Conservation (phyloP, 1,140 invertebrate genomes). For the Diachasma alloeum region DNA sequence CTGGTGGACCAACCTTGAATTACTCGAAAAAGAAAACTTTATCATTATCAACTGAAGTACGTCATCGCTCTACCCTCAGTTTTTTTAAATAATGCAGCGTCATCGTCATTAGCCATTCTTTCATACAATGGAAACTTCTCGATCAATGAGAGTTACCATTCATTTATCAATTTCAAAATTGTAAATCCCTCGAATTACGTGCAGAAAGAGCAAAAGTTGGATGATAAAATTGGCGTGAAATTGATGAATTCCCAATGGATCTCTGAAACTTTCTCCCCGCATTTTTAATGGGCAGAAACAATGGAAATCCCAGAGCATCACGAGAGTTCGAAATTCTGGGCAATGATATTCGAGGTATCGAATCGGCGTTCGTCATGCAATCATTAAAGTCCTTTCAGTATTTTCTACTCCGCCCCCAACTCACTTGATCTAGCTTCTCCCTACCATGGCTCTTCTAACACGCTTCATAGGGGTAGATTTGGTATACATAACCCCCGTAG, state of each 20-base stretch:
- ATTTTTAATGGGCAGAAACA: not conserved
- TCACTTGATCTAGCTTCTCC: not conserved
- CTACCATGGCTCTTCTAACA: slow-evolving; percentile 1
- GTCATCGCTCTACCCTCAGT: no score
- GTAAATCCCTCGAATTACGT: no score
- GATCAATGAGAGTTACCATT: no score
- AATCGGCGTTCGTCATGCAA: slow-evolving; percentile 62
- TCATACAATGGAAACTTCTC: no score
- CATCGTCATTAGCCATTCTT: no score
- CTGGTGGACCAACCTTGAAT: no score
- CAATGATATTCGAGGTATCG: slow-evolving; percentile 54
- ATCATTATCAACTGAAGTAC: no score
- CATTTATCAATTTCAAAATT: no score
- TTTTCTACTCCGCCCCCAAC: slow-evolving; percentile 36
- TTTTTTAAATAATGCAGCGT: no score
- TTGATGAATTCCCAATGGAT: not conserved
- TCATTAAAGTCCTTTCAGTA: slow-evolving; percentile 40
- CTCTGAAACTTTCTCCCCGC: not conserved
- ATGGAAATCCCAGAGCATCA: not conserved
- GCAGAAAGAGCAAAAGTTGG: not conserved
- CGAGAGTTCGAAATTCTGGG: not conserved
- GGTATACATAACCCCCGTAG: slow-evolving; percentile 16
- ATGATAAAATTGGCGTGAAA: not conserved
- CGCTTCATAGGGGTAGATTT: slow-evolving; percentile 10
- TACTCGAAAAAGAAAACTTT: no score